A percentile compares a stretch with the other conserved stretches of the same genome.
phyloP scores from a whole-genome alignment of 1,140 invertebrate species.

The Drosophila burlai region DNA sequence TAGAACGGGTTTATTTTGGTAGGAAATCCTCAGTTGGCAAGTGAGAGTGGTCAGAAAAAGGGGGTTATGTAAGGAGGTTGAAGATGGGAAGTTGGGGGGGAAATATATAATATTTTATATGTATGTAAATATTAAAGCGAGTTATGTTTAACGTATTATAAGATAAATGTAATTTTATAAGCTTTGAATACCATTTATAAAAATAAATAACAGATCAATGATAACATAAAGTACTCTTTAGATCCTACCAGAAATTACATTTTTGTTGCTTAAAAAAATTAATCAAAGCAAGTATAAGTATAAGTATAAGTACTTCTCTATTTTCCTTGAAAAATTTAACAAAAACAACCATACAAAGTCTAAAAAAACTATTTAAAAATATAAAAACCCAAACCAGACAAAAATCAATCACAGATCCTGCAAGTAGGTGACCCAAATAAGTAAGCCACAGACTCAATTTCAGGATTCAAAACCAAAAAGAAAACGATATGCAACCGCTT shows the following conservation, averaged over 20 bases:
- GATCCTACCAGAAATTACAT: too few species aligned
- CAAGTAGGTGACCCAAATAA: conserved; percentile 47
- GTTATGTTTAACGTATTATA: too few species aligned
- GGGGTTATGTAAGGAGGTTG: neutral
- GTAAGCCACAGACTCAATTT: conserved; percentile 26
- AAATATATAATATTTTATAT: neutral
- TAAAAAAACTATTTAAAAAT: neutral
- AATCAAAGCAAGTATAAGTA: neutral
- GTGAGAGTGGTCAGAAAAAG: conserved; percentile 11
- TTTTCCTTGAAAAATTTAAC: too few species aligned
- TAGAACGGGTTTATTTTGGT: conserved; percentile 29
- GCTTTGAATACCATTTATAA: neutral
- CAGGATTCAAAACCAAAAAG: conserved; percentile 12
- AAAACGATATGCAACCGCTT: conserved; percentile 6
- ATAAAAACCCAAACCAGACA: too few species aligned
- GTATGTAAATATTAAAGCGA: neutral
- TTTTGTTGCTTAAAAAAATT: neutral
- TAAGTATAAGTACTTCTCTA: too few species aligned
- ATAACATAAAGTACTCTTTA: neutral
- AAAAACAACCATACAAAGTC: neutral
- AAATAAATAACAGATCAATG: neutral
- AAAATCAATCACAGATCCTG: conserved; percentile 20
- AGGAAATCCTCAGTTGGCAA: neutral
- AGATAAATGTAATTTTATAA: neutral
- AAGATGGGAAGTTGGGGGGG: neutral